phyloP scores from a whole-genome alignment of 2,888 invertebrate genomes.

The Argyresthia albistria region DNA sequence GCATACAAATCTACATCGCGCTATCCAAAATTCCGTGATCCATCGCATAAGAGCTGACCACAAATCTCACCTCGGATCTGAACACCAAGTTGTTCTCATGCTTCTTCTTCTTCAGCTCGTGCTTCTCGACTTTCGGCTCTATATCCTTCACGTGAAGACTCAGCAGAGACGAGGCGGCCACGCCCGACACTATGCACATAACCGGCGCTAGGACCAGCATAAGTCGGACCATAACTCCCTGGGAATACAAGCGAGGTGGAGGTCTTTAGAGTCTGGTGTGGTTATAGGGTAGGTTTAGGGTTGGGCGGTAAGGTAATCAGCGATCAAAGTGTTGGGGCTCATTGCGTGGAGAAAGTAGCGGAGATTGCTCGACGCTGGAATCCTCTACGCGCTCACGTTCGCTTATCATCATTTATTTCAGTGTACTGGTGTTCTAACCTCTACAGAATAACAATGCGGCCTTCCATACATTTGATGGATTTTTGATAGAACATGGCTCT shows the following conservation, averaged over 20 bases:
- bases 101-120: constrained; percentile 73
- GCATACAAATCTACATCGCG: no score
- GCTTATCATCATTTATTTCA: constrained; percentile 39
- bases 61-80: constrained; percentile 81
- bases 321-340: constrained; percentile 76
- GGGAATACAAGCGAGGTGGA: constrained; percentile 7
- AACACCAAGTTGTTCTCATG: constrained; percentile 82
- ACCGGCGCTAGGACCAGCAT: constrained; percentile 98
- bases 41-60: no score
- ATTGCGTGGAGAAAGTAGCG: constrained; percentile 54
- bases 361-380: constrained; percentile 34
- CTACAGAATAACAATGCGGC: no score
- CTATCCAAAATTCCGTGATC: no score
- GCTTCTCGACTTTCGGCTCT: constrained; percentile 78
- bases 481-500: no score
- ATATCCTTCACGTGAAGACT: constrained; percentile 89
- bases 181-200: constrained; percentile 97
- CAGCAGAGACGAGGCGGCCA: constrained; percentile 90
- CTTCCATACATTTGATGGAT: no score
- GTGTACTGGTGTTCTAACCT: background rate
- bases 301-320: constrained; percentile 38
- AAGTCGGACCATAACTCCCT: constrained; percentile 99
- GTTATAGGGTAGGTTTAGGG: background rate
- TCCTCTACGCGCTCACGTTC: constrained; percentile 50
- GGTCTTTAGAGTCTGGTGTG: constrained; percentile 10